Evolutionary conservation across 1,140 invertebrate genomes (phyloP), one percentile per base, ranked within the genome.

Genomic region (Nasonia vitripennis): DNA sequence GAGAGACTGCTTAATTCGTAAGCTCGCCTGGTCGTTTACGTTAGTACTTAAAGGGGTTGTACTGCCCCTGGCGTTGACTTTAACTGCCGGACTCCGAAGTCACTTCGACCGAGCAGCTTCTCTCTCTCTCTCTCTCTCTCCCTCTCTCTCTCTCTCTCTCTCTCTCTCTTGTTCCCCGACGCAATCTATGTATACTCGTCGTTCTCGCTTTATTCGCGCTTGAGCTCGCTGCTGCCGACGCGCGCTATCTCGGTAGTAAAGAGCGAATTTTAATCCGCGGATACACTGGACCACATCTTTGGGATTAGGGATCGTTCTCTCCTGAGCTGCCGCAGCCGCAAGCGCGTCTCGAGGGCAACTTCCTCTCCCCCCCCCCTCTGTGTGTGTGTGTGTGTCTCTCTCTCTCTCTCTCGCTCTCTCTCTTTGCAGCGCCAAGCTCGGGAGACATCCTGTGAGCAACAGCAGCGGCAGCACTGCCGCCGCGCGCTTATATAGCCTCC

Each of bases 1-100:
- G 23, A 55, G 51, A 78, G 81, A 87, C 87, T 88, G 87, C 87
- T 88, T 89, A 90, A 88, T 89, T 89, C 89, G 87, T 89, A 89
- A 90, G 88, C 88, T 87, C 86, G 87, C 84, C 45, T 83, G 88
- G 86, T 88, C 89, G 90, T 90, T 91, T 91, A 88, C 86, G 88
- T 91, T 91, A 88, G 89, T 90, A 89, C 89, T 91, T 90, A 89
- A 87, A 87, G 87, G 88, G 87, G 86, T 87, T 88, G 88, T 87
- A 87, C 87, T 62, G 86, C 88, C 88, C 86, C 87, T 87, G 88
- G 89, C 89, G 88, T 89, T 90, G 90, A 90, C 89, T 90, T 89
- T 90, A 88, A 89, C 90, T 89, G 87, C 88, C 86, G 87, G 87
- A 87, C 88, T 88, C 87, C 82, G 84, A 89, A 88, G 88, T 89